Base-by-base conservation (phyloP, 2,797 vertebrate species). In the Sitta carolinensis region DNA sequence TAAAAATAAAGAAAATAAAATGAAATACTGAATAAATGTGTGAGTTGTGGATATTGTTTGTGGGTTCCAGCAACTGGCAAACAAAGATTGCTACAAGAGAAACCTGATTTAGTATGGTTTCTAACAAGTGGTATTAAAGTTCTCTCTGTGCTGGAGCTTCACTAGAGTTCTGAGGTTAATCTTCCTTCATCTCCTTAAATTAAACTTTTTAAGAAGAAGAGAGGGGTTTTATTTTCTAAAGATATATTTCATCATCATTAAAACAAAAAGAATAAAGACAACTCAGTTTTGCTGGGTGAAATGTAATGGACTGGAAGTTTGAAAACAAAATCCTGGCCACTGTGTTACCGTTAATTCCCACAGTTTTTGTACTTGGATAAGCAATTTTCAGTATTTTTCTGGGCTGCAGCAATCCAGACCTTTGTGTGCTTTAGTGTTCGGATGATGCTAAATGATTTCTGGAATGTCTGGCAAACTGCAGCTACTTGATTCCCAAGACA, bases 371-470 rank as follows among this genome's bases (percentile, higher is more conserved):
- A 50, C 21, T 29, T 0, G 0, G 22, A 45, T 25, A 89, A 64
- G 7, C 9, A 73, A 64, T n/a, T 64, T 89, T 34, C 64, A 50
- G 9, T n/a, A 66, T 23, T 32, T 3, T 84, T 67, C 48, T 36
- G 36, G 16, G 13, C 21, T 68, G 13, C 32, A 59, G 13, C 11
- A 75, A 50, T 50, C 38, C 63, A 85, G 21, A 36, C 0, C 0
- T 57, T 82, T 61, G 18, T 55, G 42, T 72, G 13, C 25, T 82
- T 67, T 84, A 70, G 34, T 21, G 6, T 82, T 81, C 81, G 63
- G 11, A 16, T 91, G 76, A 61, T n/a, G 30, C 54, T 55, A 74
- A 87, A 89, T n/a, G 23, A 66, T 79, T 90, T 93, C 51, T 11
- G 22, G 27, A 27, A 52, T 34, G n/a, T 48, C 30, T 81, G 74